Evolutionary conservation across 2,888 invertebrate genomes (phyloP).

Genomic region (Myopa tessellatipennis): DNA sequence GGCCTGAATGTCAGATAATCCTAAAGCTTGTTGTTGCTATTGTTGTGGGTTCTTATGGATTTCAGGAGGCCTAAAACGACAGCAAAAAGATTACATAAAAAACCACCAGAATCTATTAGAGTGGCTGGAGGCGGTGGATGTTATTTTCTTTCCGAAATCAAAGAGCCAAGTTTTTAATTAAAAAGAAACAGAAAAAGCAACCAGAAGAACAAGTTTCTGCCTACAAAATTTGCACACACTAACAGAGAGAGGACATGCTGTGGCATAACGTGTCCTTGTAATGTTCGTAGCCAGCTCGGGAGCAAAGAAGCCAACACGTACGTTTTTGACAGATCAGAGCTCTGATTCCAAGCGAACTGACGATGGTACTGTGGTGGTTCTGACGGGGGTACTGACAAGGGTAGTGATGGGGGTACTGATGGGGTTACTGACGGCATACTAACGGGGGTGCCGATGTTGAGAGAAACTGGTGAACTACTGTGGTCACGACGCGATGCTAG

Average conservation of each 20-base stretch:
- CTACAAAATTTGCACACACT: too few species aligned
- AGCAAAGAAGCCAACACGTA: not conserved
- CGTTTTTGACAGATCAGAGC: conserved; percentile 1
- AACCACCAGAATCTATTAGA: not conserved
- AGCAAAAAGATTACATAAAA: not conserved
- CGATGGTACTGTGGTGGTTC: not conserved
- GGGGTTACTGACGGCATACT: not conserved
- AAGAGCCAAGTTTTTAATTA: conserved; percentile 8
- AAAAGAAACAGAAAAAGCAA: not conserved
- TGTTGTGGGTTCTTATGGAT: not conserved
- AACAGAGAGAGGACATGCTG: not conserved
- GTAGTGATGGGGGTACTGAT: not conserved
- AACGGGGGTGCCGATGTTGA: not conserved
- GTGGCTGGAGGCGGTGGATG: not conserved
- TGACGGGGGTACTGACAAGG: not conserved
- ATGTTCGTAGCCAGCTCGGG: conserved; percentile 43
- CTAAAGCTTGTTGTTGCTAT: too few species aligned
- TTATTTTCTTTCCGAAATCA: not conserved
- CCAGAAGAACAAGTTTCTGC: not conserved
- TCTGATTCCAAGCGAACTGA: not conserved
- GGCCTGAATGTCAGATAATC: too few species aligned
- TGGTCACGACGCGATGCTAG: not conserved
- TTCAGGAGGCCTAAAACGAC: not conserved
- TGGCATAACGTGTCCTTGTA: conserved; percentile 48
- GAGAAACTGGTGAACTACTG: too few species aligned